Evolutionary conservation across 2,113 vertebrate genomes (phyloP).

Genomic region (Elephas maximus): DNA sequence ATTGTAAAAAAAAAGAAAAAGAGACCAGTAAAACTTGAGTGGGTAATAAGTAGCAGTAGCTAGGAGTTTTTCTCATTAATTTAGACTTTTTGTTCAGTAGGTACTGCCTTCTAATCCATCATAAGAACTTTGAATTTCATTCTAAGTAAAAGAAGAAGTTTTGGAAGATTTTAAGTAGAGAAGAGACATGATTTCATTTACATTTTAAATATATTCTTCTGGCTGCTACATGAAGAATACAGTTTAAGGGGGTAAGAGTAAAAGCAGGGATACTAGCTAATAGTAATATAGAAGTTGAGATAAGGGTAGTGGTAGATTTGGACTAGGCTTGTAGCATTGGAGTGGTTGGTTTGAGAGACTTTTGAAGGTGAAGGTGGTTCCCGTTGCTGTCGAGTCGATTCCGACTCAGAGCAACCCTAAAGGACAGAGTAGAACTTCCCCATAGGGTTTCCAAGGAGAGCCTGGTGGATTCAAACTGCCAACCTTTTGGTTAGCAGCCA

Average conservation of each 20-base stretch:
- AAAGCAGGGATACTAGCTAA: neutral
- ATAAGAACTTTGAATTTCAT: neutral
- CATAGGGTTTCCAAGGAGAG: too few relatives aligned
- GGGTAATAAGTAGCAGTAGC: neutral
- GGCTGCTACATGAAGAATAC: neutral
- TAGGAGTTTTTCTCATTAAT: neutral
- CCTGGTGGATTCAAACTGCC: too few relatives aligned
- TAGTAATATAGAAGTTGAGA: neutral
- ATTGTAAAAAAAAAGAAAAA: neutral
- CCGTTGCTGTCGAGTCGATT: too few relatives aligned
- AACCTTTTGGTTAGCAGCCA: too few relatives aligned
- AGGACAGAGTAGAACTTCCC: too few relatives aligned
- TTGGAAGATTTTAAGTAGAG: neutral
- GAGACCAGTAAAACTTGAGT: neutral
- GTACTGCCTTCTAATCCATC: neutral
- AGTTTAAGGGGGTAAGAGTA: neutral
- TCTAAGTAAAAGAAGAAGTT: conserved; percentile 18
- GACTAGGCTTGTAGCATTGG: neutral
- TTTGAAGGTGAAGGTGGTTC: neutral
- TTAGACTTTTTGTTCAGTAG: neutral
- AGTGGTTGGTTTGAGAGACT: neutral
- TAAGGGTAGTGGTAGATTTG: too few relatives aligned
- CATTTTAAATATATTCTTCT: neutral
- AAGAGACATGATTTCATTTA: neutral
- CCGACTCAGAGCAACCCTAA: too few relatives aligned